These are phyloP conservation scores for Sebastes diaconus DNA, from an alignment of 2,797 vertebrate species.

Conservation along the genomic window DNA sequence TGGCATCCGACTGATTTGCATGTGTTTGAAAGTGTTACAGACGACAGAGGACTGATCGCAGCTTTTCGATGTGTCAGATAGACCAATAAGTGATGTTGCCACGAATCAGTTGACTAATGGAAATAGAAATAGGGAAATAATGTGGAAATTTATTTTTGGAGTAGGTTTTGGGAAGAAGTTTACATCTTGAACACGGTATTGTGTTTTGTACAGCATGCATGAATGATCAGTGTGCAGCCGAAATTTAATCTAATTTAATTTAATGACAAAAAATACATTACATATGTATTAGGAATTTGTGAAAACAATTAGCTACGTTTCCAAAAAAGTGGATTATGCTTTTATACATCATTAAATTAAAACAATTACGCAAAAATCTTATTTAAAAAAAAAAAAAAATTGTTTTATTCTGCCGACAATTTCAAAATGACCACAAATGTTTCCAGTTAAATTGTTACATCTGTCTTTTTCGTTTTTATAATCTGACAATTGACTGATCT, in stretches of 20 bases:
- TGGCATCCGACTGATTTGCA: not conserved
- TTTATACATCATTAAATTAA: not conserved
- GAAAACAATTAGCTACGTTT: not conserved
- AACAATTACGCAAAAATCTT: not conserved
- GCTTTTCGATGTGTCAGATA: not conserved
- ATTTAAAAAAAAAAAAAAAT: too few species aligned
- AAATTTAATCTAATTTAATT: too few species aligned
- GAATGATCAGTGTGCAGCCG: not conserved
- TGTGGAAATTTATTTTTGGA: not conserved
- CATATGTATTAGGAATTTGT: not conserved
- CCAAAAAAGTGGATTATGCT: not conserved
- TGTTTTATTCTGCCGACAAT: fast-evolving
- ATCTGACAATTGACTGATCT: not conserved
- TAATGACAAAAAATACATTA: not conserved
- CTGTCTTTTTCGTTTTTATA: not conserved
- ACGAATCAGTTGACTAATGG: not conserved
- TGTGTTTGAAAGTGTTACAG: not conserved
- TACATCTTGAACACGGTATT: not conserved
- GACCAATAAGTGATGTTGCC: not conserved
- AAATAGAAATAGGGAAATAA: not conserved
- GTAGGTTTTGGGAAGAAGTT: not conserved
- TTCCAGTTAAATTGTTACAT: not conserved
- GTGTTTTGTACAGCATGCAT: not conserved
- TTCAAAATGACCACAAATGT: not conserved
- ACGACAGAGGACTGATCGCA: too few species aligned